Conservation (phyloP, 23 tunicate species). For the Trididemnum miniatum region DNA sequence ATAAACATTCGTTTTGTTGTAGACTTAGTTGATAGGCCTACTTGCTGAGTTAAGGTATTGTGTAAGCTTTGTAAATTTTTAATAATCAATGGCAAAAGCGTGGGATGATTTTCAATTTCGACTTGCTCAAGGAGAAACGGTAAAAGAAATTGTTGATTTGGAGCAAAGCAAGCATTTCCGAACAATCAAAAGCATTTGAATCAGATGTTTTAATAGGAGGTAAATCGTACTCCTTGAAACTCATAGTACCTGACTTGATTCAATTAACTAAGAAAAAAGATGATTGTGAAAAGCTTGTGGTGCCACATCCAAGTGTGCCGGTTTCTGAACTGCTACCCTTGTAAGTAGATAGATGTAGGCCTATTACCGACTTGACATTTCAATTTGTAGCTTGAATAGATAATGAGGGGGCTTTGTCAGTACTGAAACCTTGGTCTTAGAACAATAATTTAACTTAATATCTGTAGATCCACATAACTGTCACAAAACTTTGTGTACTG, state of each 20-base stretch:
- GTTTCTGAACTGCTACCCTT: constrained; percentile 15
- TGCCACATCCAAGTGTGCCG: constrained; percentile 19
- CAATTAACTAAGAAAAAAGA: not conserved
- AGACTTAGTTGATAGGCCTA: no score
- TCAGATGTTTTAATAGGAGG: constrained; percentile 8
- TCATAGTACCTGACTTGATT: not conserved
- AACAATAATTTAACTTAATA: no score
- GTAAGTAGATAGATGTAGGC: constrained; percentile 30
- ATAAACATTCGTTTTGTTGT: no score
- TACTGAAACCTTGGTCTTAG: no score
- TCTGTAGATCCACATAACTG: no score
- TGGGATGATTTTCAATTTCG: constrained; percentile 34
- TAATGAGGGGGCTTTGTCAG: no score
- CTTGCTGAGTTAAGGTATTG: not conserved
- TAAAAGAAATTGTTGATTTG: constrained; percentile 27
- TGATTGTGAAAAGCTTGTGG: not conserved
- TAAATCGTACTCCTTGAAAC: not conserved
- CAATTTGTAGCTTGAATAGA: no score
- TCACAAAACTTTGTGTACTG: no score
- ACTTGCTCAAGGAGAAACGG: constrained; percentile 25
- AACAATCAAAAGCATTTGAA: not conserved
- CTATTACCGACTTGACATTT: no score
- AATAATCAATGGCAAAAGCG: not conserved
- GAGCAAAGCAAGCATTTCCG: no score
- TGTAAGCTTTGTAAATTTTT: not conserved